These are phyloP conservation scores for Anas flavirostris DNA, from an alignment of 2,797 vertebrate species.

Conservation along the genomic window DNA sequence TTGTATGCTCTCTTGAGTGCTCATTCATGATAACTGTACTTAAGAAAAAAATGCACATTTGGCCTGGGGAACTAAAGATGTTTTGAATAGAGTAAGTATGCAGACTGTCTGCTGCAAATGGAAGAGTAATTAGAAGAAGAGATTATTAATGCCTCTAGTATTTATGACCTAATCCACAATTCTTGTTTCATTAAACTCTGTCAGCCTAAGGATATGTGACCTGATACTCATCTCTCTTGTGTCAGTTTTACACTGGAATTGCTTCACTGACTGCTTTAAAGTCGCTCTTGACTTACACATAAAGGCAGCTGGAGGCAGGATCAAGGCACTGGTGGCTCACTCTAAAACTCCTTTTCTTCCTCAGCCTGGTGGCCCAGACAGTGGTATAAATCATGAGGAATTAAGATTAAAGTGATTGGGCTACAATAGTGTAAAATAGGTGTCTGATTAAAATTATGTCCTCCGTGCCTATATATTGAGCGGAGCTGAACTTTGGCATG, in stretches of 20 bases:
- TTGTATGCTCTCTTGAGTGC: conserved; percentile 39
- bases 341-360: not conserved
- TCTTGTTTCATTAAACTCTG: conserved; percentile 59
- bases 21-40: conserved; percentile 63
- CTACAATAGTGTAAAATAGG: not conserved
- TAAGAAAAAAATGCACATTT: conserved; percentile 35
- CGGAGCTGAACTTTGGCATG: not conserved
- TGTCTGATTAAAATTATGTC: not conserved
- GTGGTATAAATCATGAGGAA: not conserved
- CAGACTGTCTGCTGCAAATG: conserved; percentile 26
- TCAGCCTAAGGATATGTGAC: conserved; percentile 61
- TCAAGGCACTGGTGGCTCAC: not conserved
- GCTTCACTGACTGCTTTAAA: conserved; percentile 15
- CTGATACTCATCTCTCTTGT: conserved; percentile 42
- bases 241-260: conserved; percentile 31
- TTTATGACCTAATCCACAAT: conserved; percentile 68
- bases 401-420: not conserved
- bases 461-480: accelerated
- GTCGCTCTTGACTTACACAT: not conserved
- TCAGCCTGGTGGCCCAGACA: not conserved
- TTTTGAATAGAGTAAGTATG: conserved; percentile 61
- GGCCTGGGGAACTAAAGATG: conserved; percentile 28
- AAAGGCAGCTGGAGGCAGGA: not conserved
- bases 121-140: conserved; percentile 62
- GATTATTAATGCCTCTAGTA: conserved; percentile 62